Base-by-base conservation (phyloP, 2,113 vertebrate genomes). In the Edolisoma coerulescens region DNA sequence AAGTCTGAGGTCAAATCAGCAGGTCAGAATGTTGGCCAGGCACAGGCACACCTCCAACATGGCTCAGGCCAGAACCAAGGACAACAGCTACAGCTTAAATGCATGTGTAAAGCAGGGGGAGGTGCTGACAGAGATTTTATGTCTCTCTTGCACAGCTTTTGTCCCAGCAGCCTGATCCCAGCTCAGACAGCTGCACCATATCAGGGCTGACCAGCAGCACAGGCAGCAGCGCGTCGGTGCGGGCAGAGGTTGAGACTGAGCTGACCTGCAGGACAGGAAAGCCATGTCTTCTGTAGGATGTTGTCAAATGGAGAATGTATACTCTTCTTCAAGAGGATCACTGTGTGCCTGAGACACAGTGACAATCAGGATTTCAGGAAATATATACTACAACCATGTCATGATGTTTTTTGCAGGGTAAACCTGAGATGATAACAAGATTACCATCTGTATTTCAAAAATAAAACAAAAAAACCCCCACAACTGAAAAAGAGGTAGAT, bases 181-280 rank as follows among this genome's bases (percentile, higher is more conserved):
- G 26, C 8, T 65, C 59, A 49, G 64, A 4, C 1, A 21, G 23
- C 26, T 41, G 37, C 1, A 3, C 44, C 0, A 0, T 26, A 10
- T 10, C 22, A 61, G 50, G 21, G 60, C 28, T 70, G 32, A 9
- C 10, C 49, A 68, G 8, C 17, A 39, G 39, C 17, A 33, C 9
- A 39, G 35, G 13, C n/a, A 69, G 50, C 18, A 35, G 6, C 3
- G 7, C 11, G 15, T 23, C 3, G 3, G 4, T 20, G 28, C 13
- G n/a, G 33, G 3, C 64, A 68, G 53, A 54, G 5, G 6, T 3
- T 53, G 32, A 76, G 65, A 20, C 13, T 39, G 9, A 12, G 32
- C 35, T 37, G 70, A 49, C 13, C 41, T 49, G 16, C 16, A 33
- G 50, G n/a, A 44, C 13, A 54, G 16, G 23, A 67, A 64, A 11